These are phyloP conservation scores for Stenolophus ochropezus DNA, from an alignment of 2,888 invertebrate genomes.

Conservation along the genomic window DNA sequence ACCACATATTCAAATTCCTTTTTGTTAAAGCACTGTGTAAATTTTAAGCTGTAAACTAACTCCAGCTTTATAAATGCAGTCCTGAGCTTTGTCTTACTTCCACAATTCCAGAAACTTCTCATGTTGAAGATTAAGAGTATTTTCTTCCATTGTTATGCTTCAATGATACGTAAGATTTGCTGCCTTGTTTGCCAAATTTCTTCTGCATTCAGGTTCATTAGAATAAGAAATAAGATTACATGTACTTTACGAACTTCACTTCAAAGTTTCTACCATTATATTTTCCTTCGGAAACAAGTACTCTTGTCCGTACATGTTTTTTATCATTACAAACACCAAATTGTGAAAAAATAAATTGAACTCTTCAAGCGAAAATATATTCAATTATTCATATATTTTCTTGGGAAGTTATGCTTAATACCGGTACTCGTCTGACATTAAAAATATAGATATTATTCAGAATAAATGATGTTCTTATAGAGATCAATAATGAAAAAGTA, in stretches of 20 bases:
- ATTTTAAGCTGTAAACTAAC: no score
- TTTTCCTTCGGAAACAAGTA: neutral
- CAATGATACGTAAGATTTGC: neutral
- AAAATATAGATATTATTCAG: no score
- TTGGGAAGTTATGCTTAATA: no score
- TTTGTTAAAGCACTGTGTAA: no score
- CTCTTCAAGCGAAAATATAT: no score
- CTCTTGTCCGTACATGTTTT: neutral
- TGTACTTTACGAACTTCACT: neutral
- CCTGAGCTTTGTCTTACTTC: neutral
- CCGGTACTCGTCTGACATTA: no score
- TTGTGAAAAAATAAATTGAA: no score
- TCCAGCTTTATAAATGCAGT: neutral
- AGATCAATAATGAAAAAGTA: no score
- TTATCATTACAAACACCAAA: neutral
- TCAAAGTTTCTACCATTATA: neutral
- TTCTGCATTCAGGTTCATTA: neutral
- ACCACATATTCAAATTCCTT: no score
- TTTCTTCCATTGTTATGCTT: neutral
- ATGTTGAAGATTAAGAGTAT: neutral
- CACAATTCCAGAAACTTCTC: neutral
- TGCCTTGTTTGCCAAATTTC: neutral
- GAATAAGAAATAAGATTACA: neutral
- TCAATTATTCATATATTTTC: no score
- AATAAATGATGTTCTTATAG: no score